Conservation (phyloP, 1,140 invertebrate genomes). For the Luehdorfia chinensis region DNA sequence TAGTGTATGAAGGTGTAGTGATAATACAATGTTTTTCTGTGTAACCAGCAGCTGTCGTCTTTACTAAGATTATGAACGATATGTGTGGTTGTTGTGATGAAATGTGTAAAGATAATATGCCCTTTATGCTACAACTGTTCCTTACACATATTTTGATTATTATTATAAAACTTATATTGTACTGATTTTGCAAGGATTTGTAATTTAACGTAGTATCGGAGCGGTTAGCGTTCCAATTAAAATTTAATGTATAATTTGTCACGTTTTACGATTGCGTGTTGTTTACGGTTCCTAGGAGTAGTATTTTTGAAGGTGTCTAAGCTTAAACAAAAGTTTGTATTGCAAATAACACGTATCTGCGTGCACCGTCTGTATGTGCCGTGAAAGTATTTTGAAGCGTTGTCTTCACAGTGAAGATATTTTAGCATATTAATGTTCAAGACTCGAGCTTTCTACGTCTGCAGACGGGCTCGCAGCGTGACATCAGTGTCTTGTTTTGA, state of each 20-base stretch:
- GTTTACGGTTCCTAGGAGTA: slow-evolving; percentile 29
- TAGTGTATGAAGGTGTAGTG: slow-evolving; percentile 41
- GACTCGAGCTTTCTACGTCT: slow-evolving; percentile 58
- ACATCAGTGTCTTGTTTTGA: slow-evolving; percentile 13
- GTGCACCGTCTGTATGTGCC: slow-evolving; percentile 51
- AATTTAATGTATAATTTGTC: not conserved
- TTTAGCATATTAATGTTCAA: slow-evolving; percentile 69
- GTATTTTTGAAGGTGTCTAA: slow-evolving; percentile 37
- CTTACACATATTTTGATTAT: not conserved
- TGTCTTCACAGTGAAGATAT: slow-evolving; percentile 58
- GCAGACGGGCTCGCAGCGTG: slow-evolving; percentile 11
- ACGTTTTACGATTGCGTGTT: not conserved
- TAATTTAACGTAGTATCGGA: not conserved
- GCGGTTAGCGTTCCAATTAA: not conserved
- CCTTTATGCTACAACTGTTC: slow-evolving; percentile 28
- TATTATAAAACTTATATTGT: not conserved
- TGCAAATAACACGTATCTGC: slow-evolving; percentile 48
- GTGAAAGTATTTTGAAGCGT: slow-evolving; percentile 69
- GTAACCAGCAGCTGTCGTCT: slow-evolving; percentile 46
- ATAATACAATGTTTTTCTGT: slow-evolving; percentile 34
- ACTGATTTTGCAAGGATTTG: slow-evolving; percentile 15
- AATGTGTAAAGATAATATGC: slow-evolving; percentile 28
- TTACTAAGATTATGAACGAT: slow-evolving; percentile 43
- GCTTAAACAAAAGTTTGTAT: slow-evolving; percentile 44
- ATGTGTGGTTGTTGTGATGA: slow-evolving; percentile 30